A percentile compares a stretch with the other conserved stretches of the same genome.
These are phyloP conservation scores for Enteromius unitaeniatus DNA, from an alignment of 2,797 vertebrate genomes.

Conservation along the genomic window DNA sequence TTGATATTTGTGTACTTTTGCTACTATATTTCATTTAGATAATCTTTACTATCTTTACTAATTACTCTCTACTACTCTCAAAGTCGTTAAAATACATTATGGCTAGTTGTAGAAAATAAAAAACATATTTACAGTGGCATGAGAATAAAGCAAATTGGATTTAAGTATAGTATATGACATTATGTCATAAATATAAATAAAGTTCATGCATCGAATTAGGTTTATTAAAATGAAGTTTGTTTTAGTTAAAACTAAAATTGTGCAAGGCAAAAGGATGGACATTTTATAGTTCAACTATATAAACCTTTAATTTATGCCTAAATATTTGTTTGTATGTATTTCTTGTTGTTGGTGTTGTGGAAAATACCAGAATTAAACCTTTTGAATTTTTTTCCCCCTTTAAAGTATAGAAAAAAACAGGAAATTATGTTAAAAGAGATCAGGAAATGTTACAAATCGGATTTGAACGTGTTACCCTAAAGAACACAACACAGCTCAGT, in stretches of 20 bases:
- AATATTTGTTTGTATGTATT: neutral
- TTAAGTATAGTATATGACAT: neutral
- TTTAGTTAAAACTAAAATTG: neutral
- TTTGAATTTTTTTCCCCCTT: neutral
- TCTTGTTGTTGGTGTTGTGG: neutral
- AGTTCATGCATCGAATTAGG: neutral
- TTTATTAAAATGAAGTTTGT: neutral
- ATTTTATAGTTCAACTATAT: neutral
- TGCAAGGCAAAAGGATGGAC: neutral
- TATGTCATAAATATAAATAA: neutral
- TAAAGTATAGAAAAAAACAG: neutral
- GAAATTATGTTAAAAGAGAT: neutral
- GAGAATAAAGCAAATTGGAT: neutral
- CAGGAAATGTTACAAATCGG: neutral
- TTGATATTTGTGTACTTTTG: neutral
- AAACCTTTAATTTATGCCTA: too few relatives aligned
- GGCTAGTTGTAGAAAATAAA: neutral
- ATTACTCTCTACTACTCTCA: neutral
- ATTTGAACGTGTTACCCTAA: conserved; percentile 2
- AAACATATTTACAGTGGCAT: neutral
- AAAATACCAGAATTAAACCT: neutral
- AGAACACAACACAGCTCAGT: neutral
- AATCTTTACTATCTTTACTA: too few relatives aligned
- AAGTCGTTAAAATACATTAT: neutral
- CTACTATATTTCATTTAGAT: neutral